A percentile compares a stretch with the other conserved stretches of the same genome.
phyloP scores from a whole-genome alignment of 2,797 vertebrate species.

The Gymnoscopelus braueri region DNA sequence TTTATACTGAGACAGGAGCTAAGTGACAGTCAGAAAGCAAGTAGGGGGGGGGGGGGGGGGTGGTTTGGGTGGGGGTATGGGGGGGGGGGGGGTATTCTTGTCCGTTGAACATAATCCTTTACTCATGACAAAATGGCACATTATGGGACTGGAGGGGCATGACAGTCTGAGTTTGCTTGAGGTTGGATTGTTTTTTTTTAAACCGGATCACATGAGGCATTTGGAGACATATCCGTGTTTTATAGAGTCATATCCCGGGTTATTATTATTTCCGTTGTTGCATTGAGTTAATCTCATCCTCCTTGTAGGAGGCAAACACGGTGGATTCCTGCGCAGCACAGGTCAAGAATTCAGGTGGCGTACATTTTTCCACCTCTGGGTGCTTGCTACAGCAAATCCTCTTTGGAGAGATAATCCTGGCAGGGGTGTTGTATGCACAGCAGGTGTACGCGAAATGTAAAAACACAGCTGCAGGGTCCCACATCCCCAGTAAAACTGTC shows the following conservation, averaged over 20 bases:
- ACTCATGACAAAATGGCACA: constrained; percentile 30
- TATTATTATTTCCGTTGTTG: neutral
- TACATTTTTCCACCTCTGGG: constrained; percentile 15
- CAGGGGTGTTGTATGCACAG: constrained; percentile 57
- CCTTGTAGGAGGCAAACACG: constrained; percentile 19
- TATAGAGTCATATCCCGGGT: neutral
- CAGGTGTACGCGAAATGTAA: constrained; percentile 61
- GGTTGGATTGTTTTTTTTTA: no score
- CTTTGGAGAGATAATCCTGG: constrained; percentile 61
- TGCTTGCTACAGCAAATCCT: constrained; percentile 45
- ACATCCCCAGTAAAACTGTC: constrained; percentile 49
- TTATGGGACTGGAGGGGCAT: constrained; percentile 9
- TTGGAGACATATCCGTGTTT: no score
- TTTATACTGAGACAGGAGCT: constrained; percentile 59
- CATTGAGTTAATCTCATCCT: constrained; percentile 40
- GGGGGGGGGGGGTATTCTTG: constrained; percentile 43
- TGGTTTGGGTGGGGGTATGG: no score
- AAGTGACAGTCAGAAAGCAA: constrained; percentile 61
- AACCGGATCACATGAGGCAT: no score
- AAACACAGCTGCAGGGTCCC: constrained; percentile 66
- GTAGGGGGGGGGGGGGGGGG: constrained; percentile 38
- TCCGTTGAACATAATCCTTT: constrained; percentile 41
- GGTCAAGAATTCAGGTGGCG: constrained; percentile 35
- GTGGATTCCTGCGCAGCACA: constrained; percentile 29
- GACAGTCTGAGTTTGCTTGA: neutral